Conservation (phyloP, 2,113 vertebrate species). For the Anarhynchus alexandrinus region DNA sequence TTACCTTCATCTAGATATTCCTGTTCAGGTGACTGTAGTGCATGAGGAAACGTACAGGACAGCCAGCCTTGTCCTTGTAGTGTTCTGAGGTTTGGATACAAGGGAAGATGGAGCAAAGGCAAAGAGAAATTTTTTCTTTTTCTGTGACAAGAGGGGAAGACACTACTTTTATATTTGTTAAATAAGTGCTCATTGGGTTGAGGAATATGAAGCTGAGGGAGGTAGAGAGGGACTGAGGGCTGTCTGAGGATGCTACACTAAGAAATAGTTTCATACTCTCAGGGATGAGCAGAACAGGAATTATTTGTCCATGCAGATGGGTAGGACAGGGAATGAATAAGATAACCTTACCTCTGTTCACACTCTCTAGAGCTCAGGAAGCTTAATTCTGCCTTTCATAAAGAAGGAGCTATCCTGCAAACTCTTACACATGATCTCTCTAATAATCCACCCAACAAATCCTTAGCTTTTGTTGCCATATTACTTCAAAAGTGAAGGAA, state of each 20-base stretch:
- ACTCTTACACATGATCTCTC: neutral
- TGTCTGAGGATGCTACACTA: neutral
- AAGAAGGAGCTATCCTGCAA: neutral
- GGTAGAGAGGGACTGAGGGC: accelerated
- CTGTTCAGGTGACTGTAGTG: neutral
- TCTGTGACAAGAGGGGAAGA: neutral
- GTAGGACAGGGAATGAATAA: neutral
- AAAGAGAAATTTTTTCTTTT: neutral
- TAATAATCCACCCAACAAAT: neutral
- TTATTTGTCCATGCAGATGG: neutral
- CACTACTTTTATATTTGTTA: neutral
- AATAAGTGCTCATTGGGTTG: neutral
- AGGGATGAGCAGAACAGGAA: neutral
- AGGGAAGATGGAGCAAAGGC: neutral
- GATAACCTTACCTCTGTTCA: neutral
- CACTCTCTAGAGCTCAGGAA: neutral
- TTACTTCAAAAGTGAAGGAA: neutral
- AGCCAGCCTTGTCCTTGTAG: neutral
- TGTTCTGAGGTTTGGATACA: neutral
- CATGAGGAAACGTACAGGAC: neutral
- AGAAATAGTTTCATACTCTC: neutral
- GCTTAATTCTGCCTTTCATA: neutral
- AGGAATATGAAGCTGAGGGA: neutral
- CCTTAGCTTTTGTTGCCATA: neutral
- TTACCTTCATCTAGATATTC: neutral